A percentile compares a stretch with the other conserved stretches of the same genome.
These are phyloP conservation scores for Pseudocheirus occidentalis DNA, from an alignment of 2,797 vertebrate species.

Conservation along the genomic window DNA sequence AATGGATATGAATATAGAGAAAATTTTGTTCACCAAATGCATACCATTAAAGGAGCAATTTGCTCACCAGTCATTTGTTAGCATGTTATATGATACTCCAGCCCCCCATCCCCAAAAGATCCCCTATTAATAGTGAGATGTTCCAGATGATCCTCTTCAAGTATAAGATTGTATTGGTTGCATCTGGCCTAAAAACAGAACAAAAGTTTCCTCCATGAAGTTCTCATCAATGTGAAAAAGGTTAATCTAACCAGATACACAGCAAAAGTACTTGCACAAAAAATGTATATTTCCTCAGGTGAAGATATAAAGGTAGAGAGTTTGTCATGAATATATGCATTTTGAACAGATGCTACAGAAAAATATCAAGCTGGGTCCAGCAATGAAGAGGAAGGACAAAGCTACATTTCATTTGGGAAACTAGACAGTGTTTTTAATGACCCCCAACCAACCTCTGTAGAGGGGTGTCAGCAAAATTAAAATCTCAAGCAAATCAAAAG, in stretches of 20 bases:
- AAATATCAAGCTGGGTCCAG: not conserved
- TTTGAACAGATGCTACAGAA: not conserved
- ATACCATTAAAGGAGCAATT: not conserved
- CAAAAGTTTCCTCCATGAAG: not conserved
- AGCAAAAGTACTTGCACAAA: not conserved
- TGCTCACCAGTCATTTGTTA: not conserved
- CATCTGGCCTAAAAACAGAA: not conserved
- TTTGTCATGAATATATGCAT: not conserved
- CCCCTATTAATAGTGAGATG: not conserved
- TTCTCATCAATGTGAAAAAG: not conserved
- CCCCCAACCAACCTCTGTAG: not conserved
- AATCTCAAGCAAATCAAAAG: not conserved
- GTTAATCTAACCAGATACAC: not conserved
- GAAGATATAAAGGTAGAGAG: not conserved
- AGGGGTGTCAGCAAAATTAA: not conserved
- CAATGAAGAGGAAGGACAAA: not conserved
- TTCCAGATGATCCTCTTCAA: not conserved
- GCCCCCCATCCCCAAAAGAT: not conserved
- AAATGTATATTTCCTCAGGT: not conserved
- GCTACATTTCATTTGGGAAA: not conserved
- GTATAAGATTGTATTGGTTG: not conserved
- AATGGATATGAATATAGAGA: not conserved
- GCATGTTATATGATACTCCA: not conserved
- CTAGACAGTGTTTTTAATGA: not conserved
- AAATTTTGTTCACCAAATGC: not conserved